Percentiles rank a stretch among this genome's conserved stretches.
These are phyloP conservation scores for Karalla daura DNA, from an alignment of 2,797 vertebrate genomes.

Conservation along the genomic window DNA sequence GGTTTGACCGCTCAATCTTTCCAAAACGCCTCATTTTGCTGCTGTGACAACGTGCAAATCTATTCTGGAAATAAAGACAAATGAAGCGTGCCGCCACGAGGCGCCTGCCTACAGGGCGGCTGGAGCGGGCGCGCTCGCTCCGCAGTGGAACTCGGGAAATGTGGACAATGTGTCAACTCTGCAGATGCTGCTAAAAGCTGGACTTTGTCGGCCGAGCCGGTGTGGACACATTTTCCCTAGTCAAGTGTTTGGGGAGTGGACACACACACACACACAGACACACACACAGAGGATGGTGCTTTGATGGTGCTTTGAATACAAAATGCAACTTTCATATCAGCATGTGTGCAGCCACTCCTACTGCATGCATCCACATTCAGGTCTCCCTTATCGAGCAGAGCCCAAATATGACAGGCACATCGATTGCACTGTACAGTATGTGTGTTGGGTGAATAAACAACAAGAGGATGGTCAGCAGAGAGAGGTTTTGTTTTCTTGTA, in stretches of 20 bases:
- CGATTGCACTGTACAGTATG: background rate
- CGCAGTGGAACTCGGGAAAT: slow-evolving; percentile 46
- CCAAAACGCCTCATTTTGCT: background rate
- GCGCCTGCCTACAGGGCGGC: slow-evolving; percentile 1
- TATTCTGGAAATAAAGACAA: slow-evolving; percentile 8
- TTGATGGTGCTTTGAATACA: background rate
- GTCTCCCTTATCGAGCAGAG: background rate
- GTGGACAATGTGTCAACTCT: slow-evolving; percentile 50
- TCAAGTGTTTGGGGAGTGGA: background rate
- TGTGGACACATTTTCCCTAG: background rate
- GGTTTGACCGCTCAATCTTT: background rate
- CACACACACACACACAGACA: no score
- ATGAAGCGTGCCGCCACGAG: background rate
- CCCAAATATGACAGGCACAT: background rate
- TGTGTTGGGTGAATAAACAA: background rate
- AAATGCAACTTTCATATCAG: background rate
- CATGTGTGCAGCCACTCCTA: background rate
- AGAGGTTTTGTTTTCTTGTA: background rate
- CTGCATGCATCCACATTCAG: background rate
- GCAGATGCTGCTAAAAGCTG: slow-evolving; percentile 38
- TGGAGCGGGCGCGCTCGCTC: slow-evolving; percentile 10
- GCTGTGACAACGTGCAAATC: background rate
- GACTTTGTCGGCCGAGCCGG: slow-evolving; percentile 16
- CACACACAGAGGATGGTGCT: no score
- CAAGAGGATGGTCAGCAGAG: background rate